Evolutionary conservation across 1,140 invertebrate species (phyloP).

Genomic region (Heliconius hewitsoni): DNA sequence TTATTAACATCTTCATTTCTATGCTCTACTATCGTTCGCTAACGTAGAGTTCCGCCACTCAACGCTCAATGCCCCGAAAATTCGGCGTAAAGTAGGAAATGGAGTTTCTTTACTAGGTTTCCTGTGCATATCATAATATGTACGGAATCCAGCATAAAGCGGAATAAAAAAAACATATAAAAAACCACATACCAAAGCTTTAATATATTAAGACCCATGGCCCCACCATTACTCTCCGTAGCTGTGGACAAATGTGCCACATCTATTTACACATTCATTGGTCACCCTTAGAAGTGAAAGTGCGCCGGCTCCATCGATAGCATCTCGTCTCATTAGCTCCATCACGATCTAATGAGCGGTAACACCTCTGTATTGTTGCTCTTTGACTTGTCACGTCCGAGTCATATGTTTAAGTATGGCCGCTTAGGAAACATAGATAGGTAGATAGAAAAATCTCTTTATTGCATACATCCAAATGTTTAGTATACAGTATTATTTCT

Average conservation of each 20-base stretch:
- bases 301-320: constrained; percentile 52
- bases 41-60: too few relatives aligned
- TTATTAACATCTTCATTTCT: too few relatives aligned
- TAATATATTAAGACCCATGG: not conserved
- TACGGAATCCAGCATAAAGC: too few relatives aligned
- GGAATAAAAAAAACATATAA: too few relatives aligned
- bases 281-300: constrained; percentile 67
- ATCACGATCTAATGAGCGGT: constrained; percentile 63
- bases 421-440: not conserved
- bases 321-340: constrained; percentile 66
- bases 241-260: not conserved
- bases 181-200: not conserved
- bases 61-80: too few relatives aligned
- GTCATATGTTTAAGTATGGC: constrained; percentile 10
- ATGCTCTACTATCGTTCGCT: too few relatives aligned
- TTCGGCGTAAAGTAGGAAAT: too few relatives aligned
- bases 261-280: constrained; percentile 43
- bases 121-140: too few relatives aligned
- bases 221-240: not conserved
- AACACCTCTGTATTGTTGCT: constrained; percentile 57
- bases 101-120: too few relatives aligned
- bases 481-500: not conserved
- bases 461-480: not conserved
- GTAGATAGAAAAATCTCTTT: too few relatives aligned
- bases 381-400: constrained; percentile 39